phyloP scores from a whole-genome alignment of 2,888 invertebrate genomes.

The Cistogaster globosa region DNA sequence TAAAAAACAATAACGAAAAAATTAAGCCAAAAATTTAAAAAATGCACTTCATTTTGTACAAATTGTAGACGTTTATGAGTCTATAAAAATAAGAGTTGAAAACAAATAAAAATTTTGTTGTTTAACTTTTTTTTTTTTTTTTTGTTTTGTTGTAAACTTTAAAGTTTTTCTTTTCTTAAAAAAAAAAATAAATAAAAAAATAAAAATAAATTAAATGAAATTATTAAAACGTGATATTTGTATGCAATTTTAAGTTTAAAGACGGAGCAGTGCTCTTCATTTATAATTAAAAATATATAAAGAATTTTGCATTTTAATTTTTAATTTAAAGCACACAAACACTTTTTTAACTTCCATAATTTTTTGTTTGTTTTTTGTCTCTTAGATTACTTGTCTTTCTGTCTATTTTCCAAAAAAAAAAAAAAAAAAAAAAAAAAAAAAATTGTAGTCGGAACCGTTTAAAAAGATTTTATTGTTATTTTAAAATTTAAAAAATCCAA shows the following conservation, averaged over 20 bases:
- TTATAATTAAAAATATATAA: conserved; percentile 73
- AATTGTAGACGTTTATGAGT: conserved; percentile 51
- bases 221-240: conserved; percentile 73
- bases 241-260: conserved; percentile 73
- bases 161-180: conserved; percentile 55
- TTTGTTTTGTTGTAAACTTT: conserved; percentile 63
- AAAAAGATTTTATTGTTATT: conserved; percentile 49
- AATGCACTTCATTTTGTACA: conserved; percentile 70
- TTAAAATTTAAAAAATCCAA: conserved; percentile 52
- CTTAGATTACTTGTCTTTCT: not conserved
- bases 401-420: conserved; percentile 20
- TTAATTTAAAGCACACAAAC: conserved; percentile 49
- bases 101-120: not conserved
- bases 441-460: conserved; percentile 44
- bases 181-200: not conserved
- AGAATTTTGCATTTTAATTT: conserved; percentile 82
- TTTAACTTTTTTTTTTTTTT: conserved; percentile 46
- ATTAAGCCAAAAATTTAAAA: conserved; percentile 54
- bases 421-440: too few relatives aligned
- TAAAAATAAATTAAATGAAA: conserved; percentile 61
- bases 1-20: not conserved
- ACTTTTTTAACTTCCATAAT: conserved; percentile 19
- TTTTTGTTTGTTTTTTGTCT: not conserved
- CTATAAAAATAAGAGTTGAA: conserved; percentile 30
- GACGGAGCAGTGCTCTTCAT: conserved; percentile 69